Conservation (phyloP, 2,888 invertebrate species). For the Tineola bisselliella region DNA sequence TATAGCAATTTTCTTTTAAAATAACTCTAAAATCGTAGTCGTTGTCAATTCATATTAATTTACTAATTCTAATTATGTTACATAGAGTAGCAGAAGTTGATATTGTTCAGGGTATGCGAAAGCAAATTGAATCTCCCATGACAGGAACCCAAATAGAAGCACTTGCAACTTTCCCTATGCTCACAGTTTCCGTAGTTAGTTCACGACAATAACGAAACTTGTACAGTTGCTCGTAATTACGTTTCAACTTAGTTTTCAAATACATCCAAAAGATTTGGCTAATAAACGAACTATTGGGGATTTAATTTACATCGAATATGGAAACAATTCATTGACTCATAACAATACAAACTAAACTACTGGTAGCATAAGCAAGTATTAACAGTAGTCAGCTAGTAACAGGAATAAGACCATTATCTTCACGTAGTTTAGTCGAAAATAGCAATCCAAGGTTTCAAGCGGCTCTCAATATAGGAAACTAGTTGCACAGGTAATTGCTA, state of each 20-base stretch:
- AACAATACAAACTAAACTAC: not conserved
- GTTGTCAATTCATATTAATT: not conserved
- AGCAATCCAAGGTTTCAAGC: not conserved
- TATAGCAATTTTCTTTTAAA: no score
- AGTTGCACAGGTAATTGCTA: slow-evolving; percentile 5
- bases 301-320: not conserved
- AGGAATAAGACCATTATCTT: not conserved
- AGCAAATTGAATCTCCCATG: not conserved
- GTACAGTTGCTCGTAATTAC: slow-evolving; percentile 1
- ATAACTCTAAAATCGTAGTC: no score
- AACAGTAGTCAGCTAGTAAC: not conserved
- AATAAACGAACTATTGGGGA: not conserved
- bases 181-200: not conserved
- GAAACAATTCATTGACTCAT: not conserved
- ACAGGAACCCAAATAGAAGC: slow-evolving; percentile 3
- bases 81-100: not conserved
- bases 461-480: not conserved
- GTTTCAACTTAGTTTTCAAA: not conserved
- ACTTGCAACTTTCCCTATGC: not conserved
- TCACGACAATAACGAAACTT: not conserved
- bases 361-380: not conserved
- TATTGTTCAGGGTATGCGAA: not conserved
- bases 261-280: not conserved
- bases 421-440: not conserved
- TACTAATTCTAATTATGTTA: not conserved